Evolutionary conservation across 2,888 invertebrate genomes (phyloP).

Genomic region (Syritta pipiens): DNA sequence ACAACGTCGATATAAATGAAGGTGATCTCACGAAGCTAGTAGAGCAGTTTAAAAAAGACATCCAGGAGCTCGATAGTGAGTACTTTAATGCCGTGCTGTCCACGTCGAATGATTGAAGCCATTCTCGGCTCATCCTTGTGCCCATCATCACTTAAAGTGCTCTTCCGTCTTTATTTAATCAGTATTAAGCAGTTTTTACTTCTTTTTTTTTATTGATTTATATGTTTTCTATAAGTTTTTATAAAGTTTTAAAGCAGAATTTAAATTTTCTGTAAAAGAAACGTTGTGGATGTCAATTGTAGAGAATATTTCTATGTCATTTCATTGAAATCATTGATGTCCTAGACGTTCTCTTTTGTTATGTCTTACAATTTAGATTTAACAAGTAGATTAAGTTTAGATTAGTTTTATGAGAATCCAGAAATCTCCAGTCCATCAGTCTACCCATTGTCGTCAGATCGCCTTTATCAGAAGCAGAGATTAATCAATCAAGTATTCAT

Average conservation of each 20-base stretch:
- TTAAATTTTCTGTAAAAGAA: too few species aligned
- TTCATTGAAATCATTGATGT: too few species aligned
- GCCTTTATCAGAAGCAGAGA: too few species aligned
- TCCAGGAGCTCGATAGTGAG: conserved; percentile 75
- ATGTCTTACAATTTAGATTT: too few species aligned
- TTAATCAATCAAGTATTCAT: too few species aligned
- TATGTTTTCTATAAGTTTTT: conserved; percentile 5
- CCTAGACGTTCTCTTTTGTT: too few species aligned
- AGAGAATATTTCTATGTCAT: too few species aligned
- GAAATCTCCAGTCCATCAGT: too few species aligned
- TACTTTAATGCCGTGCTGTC: conserved; percentile 76
- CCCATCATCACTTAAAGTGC: conserved; percentile 33
- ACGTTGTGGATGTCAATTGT: too few species aligned
- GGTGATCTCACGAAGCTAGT: conserved; percentile 75
- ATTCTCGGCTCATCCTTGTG: conserved; percentile 13
- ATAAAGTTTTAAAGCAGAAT: conserved; percentile 8
- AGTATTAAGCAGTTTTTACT: conserved; percentile 27
- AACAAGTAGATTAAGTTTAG: too few species aligned
- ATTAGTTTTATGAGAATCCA: too few species aligned
- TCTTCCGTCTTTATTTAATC: conserved; percentile 20
- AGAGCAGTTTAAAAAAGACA: conserved; percentile 76
- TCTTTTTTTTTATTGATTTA: not conserved
- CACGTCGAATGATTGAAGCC: conserved; percentile 44
- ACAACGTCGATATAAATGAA: conserved; percentile 75
- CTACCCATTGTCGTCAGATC: too few species aligned